Conservation (phyloP, 2,113 vertebrate species). For the Panurus biarmicus region DNA sequence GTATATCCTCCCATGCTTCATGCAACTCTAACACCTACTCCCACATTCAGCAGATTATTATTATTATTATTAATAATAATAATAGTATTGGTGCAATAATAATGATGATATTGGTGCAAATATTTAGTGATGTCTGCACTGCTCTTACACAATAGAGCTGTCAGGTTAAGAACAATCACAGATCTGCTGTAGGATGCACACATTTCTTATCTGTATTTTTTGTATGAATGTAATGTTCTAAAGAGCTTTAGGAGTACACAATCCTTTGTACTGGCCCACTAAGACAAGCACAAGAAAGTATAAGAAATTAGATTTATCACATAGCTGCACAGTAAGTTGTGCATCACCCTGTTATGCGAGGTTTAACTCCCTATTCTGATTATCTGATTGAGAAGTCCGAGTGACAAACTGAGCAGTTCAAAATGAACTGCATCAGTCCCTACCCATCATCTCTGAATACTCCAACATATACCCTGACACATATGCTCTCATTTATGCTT, state of each 20-base stretch:
- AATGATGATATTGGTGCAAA: not conserved
- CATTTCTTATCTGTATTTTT: not conserved
- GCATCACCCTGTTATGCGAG: not conserved
- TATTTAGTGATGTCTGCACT: not conserved
- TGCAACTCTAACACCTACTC: not conserved
- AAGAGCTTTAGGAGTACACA: not conserved
- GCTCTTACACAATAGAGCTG: not conserved
- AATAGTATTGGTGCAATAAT: not conserved
- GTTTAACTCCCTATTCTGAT: not conserved
- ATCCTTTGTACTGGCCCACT: not conserved
- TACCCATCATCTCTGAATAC: not conserved
- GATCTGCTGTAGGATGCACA: not conserved
- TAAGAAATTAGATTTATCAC: not conserved
- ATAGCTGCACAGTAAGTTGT: not conserved
- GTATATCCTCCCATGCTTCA: not conserved
- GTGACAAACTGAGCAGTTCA: not conserved
- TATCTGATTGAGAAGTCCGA: not conserved
- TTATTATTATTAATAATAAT: not conserved
- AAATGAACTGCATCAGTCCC: not conserved
- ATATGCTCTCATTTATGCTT: not conserved
- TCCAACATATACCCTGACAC: not conserved
- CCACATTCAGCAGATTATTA: not conserved
- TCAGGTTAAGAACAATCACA: not conserved
- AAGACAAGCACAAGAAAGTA: not conserved
- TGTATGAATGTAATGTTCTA: not conserved